Conservation (phyloP, 2,797 vertebrate genomes). For the Chiroxiphia lanceolata region DNA sequence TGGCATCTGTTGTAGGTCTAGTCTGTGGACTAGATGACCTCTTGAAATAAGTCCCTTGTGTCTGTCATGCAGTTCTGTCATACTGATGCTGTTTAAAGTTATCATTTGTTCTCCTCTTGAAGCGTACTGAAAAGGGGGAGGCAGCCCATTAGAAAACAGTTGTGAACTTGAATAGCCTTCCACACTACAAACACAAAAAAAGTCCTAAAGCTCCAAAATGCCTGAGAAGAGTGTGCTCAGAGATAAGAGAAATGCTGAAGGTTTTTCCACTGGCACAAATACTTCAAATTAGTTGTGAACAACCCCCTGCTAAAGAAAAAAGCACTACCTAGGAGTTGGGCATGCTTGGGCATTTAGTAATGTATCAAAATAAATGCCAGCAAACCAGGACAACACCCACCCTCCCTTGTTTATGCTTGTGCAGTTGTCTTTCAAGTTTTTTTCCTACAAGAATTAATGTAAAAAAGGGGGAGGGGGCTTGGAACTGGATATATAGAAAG, state of each 20-base stretch:
- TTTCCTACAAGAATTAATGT: not conserved
- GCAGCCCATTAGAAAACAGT: not conserved
- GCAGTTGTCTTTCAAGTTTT: not conserved
- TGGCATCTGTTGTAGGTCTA: not conserved
- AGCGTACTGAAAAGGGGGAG: not conserved
- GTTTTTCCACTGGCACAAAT: not conserved
- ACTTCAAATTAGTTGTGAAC: not conserved
- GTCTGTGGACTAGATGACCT: not conserved
- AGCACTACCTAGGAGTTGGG: not conserved
- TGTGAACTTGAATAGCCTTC: not conserved
- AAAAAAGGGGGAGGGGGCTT: not conserved
- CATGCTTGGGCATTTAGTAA: not conserved
- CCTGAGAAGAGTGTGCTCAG: not conserved
- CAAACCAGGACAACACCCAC: not conserved
- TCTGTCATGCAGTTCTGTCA: not conserved
- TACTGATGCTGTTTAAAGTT: not conserved
- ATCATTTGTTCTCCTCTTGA: not conserved
- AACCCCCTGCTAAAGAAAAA: not conserved
- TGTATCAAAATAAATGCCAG: not conserved
- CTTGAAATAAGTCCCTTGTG: not conserved
- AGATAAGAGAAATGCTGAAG: not conserved
- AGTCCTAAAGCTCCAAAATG: not conserved
- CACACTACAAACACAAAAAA: not conserved
- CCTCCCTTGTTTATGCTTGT: not conserved
- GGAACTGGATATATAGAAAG: not conserved